Percentiles rank a stretch among this genome's conserved stretches.
Conservation (phyloP, 2,797 vertebrate species). For the Pantherophis vulpinus region DNA sequence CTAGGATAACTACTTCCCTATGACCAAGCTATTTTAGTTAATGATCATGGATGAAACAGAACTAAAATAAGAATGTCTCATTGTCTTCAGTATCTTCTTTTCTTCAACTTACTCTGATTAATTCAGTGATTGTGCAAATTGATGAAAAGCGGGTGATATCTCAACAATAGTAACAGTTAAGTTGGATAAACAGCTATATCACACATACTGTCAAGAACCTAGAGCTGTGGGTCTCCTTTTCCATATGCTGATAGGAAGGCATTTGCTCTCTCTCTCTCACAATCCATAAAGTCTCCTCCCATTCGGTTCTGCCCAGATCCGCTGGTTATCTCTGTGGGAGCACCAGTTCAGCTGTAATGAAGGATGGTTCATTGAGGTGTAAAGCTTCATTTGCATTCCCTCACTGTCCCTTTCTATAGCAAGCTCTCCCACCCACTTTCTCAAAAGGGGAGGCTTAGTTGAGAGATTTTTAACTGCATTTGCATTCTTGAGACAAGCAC, state of each 20-base stretch:
- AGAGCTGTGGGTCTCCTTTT: background rate
- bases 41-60: background rate
- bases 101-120: background rate
- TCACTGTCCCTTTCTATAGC: constrained; percentile 47
- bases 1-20: background rate
- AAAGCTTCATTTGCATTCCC: constrained; percentile 52
- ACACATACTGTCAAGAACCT: background rate
- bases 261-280: background rate
- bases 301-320: background rate
- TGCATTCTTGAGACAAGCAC: constrained; percentile 67
- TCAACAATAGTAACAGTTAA: background rate
- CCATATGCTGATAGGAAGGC: background rate
- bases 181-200: background rate
- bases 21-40: background rate
- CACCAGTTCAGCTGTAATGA: constrained; percentile 27
- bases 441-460: constrained; percentile 57
- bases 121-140: background rate
- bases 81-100: background rate
- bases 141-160: background rate
- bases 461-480: constrained; percentile 60
- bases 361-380: background rate
- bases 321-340: background rate
- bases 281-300: background rate
- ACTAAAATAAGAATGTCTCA: background rate
- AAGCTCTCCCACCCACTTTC: constrained; percentile 41